A percentile compares a stretch with the other conserved stretches of the same genome.
These are phyloP conservation scores for Anoplius nigerrimus DNA, from an alignment of 2,888 invertebrate species.

Conservation along the genomic window DNA sequence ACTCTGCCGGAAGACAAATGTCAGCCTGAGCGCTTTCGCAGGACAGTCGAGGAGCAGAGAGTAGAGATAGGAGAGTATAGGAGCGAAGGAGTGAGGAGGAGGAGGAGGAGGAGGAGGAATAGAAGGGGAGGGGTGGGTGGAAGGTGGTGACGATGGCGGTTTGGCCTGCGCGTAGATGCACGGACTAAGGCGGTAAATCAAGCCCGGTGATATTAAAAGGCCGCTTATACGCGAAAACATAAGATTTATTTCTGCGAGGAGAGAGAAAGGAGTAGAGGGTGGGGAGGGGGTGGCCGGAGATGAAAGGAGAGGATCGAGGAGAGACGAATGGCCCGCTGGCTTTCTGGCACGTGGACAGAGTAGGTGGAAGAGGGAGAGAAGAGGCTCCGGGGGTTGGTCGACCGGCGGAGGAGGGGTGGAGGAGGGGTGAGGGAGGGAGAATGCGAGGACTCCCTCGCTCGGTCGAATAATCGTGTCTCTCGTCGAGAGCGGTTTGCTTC, in stretches of 20 bases:
- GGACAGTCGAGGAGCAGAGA: too few species aligned
- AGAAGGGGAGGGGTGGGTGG: constrained; percentile 17
- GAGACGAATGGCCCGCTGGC: constrained; percentile 22
- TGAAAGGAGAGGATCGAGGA: constrained; percentile 14
- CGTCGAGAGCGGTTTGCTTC: constrained; percentile 58
- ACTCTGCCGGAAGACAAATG: constrained; percentile 56
- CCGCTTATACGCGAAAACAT: constrained; percentile 74
- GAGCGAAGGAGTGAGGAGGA: too few species aligned
- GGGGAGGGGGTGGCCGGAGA: constrained; percentile 12
- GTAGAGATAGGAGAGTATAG: too few species aligned
- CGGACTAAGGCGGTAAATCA: constrained; percentile 72
- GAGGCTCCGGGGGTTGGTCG: constrained; percentile 20
- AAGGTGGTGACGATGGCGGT: constrained; percentile 16
- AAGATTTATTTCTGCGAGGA: constrained; percentile 68
- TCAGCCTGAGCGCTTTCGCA: constrained; percentile 25
- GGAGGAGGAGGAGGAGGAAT: too few species aligned
- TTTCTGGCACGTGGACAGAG: constrained; percentile 39
- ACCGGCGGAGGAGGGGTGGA: not conserved
- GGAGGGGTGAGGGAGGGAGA: constrained; percentile 2
- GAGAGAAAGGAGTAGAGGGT: constrained; percentile 32
- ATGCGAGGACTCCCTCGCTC: constrained; percentile 49
- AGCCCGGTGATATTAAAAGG: constrained; percentile 74
- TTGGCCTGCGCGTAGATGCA: constrained; percentile 61
- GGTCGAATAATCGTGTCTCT: constrained; percentile 59
- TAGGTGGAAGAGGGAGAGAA: constrained; percentile 8